A percentile compares a stretch with the other conserved stretches of the same genome.
Evolutionary conservation across 2,797 vertebrate species (phyloP).

Genomic region (Poecile montanus): DNA sequence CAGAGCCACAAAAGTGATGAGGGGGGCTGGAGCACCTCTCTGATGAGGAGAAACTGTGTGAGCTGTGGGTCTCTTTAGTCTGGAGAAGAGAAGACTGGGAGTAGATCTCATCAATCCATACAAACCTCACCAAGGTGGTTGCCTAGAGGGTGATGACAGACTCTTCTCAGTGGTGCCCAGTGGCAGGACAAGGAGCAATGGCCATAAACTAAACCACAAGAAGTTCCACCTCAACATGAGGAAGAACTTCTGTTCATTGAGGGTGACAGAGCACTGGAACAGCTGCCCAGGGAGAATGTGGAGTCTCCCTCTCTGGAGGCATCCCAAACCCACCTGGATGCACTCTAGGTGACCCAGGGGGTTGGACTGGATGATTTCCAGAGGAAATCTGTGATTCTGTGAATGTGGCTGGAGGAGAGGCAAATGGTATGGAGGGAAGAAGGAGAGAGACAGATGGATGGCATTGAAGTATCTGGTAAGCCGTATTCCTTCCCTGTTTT

Average conservation of each 20-base stretch:
- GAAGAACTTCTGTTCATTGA: background rate
- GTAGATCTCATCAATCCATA: background rate
- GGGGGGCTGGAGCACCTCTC: background rate
- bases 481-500: background rate
- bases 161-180: background rate
- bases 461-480: background rate
- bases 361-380: background rate
- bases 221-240: background rate
- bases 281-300: background rate
- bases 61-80: background rate
- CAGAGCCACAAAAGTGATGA: background rate
- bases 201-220: background rate
- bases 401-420: background rate
- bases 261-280: background rate
- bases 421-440: background rate
- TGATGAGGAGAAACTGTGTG: background rate
- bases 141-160: background rate
- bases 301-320: background rate
- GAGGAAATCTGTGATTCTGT: background rate
- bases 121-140: background rate
- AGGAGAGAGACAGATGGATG: background rate
- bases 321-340: background rate
- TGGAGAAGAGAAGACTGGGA: background rate
- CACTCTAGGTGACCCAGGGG: background rate
- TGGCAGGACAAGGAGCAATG: accelerated